Conservation (phyloP, 2,797 vertebrate species). For the Anas acuta region DNA sequence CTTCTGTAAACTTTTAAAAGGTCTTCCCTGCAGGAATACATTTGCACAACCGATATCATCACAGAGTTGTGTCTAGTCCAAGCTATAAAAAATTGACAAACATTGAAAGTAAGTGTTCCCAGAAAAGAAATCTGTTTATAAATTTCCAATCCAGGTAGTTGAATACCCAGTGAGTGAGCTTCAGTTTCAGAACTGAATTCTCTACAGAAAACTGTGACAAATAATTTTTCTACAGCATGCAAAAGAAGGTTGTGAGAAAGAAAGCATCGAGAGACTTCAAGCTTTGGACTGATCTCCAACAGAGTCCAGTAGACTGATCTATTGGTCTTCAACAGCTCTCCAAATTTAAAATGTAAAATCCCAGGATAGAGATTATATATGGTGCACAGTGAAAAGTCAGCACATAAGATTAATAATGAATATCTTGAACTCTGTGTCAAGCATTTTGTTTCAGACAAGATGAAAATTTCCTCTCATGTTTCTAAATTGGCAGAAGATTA, state of each 20-base stretch:
- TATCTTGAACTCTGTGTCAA: not conserved
- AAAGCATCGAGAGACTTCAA: not conserved
- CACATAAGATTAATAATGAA: not conserved
- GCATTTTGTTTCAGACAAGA: not conserved
- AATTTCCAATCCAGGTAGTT: slow-evolving; percentile 27
- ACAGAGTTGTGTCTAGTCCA: not conserved
- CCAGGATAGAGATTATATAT: not conserved
- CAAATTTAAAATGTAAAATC: not conserved
- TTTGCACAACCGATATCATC: not conserved
- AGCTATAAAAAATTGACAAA: slow-evolving; percentile 39
- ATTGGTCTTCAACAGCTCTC: not conserved
- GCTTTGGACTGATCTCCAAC: not conserved
- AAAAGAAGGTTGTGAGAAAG: not conserved
- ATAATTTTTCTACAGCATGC: not conserved
- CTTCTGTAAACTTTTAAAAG: slow-evolving; percentile 60
- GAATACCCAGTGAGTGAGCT: not conserved
- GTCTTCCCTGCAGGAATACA: slow-evolving; percentile 3
- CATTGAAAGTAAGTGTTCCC: not conserved
- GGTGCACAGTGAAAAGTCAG: not conserved
- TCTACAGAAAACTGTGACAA: not conserved
- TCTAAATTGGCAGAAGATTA: not conserved
- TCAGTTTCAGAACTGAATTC: not conserved
- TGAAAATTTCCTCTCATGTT: not conserved
- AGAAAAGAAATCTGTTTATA: slow-evolving; percentile 50
- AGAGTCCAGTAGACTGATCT: not conserved